Evolutionary conservation across 37 sponge, comb jelly and placozoan species (phyloP), one percentile per base, ranked within the genome.

Genomic region (Crambe crambe): DNA sequence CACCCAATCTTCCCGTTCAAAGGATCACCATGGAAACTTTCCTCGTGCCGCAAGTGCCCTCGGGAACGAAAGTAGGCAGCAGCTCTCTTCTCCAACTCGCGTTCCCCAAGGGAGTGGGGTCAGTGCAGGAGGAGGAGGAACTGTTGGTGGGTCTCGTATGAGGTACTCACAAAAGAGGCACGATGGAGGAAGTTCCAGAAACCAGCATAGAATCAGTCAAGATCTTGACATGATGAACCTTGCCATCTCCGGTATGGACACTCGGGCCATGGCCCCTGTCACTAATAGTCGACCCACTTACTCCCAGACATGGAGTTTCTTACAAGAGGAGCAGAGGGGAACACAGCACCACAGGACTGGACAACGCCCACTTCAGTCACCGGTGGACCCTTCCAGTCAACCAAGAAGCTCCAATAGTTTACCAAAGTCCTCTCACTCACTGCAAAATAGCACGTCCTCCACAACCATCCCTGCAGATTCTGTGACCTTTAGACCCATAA

Each of bases 181-280:
- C 1, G 17, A 21, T 4, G 26, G 25, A 65, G 74, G 51, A 20
- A 15, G 1, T 8, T 18, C 74, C 1, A 23, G 74, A 18, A 15
- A 18, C 51, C 56, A 73, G 78, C 56, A 64, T 21, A 63, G 78
- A 32, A 62, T 82, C 51, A 62, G 34, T 18, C 82, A 73, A 39
- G 82, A 82, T 42, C 63, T 82, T 1, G 82, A 82, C 34, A 60
- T 60, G 73, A 73, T 82, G 66, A 73, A 72, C n/a, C 73, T 59
- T 62, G 82, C 82, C 35, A 82, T 82, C 20, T 72, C 72, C 31
- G 74, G 74, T 1, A 82, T 82, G 82, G 82, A 82, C 44, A 47
- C 73, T 63, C 70, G 40, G 29, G 32, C 20, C 1, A 56, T n/a
- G 8, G 17, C 72, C 32, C 8, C 9, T 29, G 3, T 8, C 12